Base-by-base conservation (phyloP, 1,140 invertebrate species). In the Medauroidea extradentata region DNA sequence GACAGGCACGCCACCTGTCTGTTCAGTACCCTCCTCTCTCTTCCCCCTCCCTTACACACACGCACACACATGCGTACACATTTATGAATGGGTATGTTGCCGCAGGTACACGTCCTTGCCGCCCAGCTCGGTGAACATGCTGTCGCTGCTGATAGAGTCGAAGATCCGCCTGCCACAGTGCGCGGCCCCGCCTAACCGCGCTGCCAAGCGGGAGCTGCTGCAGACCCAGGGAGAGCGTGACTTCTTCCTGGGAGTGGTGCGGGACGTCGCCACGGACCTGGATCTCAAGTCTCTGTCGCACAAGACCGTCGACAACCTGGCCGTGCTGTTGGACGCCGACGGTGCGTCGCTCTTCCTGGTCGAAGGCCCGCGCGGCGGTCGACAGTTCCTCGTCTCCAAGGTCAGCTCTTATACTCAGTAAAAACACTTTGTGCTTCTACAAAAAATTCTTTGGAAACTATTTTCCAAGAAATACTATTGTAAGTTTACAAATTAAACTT, bases 121-220 rank as follows among this genome's bases (percentile, higher is more conserved):
- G 2, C 75, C 78, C 3, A 76, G 68, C 24, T 78, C 78, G 7
- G 73, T 77, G 42, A 73, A 74, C 60, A 76, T 78, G 64, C 68
- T 79, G n/a, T 78, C 75, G 5, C 68, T 78, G 7, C 70, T 79
- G 24, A 79, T 79, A 48, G 77, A 79, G 52, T 79, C 77, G 19
- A 78, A 78, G 65, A 73, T 79, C 9, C 63, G 74, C 2, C 65
- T 79, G 1, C 77, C 77, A 1, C 64, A 69, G 42, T 73, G 72
- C 66, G 69, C 70, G 11, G 71, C 71, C 25, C 72, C 70, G 48
- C 59, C 62, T 29, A 72, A 71, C 53, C 62, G 74, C 29, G 72
- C 77, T 18, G 65, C 70, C 16, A 79, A 79, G 61, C 61, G 75
- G n/a, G 73, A 77, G 41, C 63, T 77, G 57, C 67, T 78, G 43